Evolutionary conservation across 2,888 invertebrate genomes (phyloP), one percentile per base, ranked within the genome.

Genomic region (Sminthurinus aureus): DNA sequence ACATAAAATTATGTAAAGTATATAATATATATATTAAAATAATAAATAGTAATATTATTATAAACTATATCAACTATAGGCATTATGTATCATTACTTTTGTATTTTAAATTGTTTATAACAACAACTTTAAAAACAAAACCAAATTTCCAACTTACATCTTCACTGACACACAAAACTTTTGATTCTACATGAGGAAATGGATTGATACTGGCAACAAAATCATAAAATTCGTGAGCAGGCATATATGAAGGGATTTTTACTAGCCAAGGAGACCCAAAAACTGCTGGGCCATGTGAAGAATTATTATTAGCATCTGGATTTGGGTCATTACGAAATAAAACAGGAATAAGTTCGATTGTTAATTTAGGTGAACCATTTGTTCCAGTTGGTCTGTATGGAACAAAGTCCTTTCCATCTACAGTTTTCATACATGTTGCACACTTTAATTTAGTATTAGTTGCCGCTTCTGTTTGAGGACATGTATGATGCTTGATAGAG

Each of bases 201-300:
- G 92, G 92, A 74, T 92, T 91, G 26, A 92, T 89, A 73, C 89
- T 90, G 77, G 90, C 91, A 0, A 93, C 90, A 80, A 90, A 90
- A 18, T 91, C 90, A 89, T 92, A 91, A 50, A 93, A 89, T 83
- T 91, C 90, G 82, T 90, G 90, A 66, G 92, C 92, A 76, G 91
- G 90, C 79, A 93, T 89, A 77, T 91, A 90, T 85, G 92, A 93
- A 20, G 93, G 92, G 81, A 93, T 90, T 87, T 92, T 91, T 64
- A 93, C 88, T 76, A 93, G 89, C 86, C 91, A 91, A 0, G 93
- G 93, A 89, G 93, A 92, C 20, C 93, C 93, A 88, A 93, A 92
- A 50, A 91, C 86, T 64, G 87, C 85, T 20, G 88, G 86, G 18
- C 85, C 85, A 78, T 81, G 75, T 0, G 85, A 52, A 0, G 86